Percentiles rank a stretch among this genome's conserved stretches.
Conservation (phyloP, 2,888 invertebrate species). For the Cheilosia pagana region DNA sequence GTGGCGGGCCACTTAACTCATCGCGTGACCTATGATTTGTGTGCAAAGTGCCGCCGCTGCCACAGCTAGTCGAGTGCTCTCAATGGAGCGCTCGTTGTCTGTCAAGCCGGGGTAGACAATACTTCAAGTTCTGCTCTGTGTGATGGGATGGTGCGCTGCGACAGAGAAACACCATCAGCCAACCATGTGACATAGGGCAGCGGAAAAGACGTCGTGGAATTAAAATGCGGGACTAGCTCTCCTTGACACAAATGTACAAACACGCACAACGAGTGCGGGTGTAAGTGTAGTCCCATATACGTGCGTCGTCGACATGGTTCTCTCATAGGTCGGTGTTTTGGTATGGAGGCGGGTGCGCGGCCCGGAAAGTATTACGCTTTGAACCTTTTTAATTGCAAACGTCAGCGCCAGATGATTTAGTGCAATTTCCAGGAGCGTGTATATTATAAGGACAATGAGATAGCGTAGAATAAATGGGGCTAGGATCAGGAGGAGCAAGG, state of each 20-base stretch:
- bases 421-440: conserved; percentile 59
- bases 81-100: conserved; percentile 22
- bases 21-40: conserved; percentile 43
- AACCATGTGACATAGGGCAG: conserved; percentile 12
- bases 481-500: conserved; percentile 8
- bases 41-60: conserved; percentile 48
- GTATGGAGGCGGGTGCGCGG: background rate
- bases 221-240: conserved; percentile 64
- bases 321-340: background rate
- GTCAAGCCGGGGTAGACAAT: conserved; percentile 59
- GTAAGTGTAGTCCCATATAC: conserved; percentile 29
- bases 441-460: conserved; percentile 29
- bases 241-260: conserved; percentile 65
- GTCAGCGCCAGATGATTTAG: conserved; percentile 72
- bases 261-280: conserved; percentile 28
- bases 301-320: conserved; percentile 19
- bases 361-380: conserved; percentile 47
- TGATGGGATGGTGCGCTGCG: conserved; percentile 18
- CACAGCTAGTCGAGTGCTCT: conserved; percentile 47
- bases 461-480: conserved; percentile 15
- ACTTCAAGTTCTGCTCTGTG: conserved; percentile 37
- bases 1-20: conserved; percentile 36
- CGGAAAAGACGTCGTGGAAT: conserved; percentile 55
- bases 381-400: conserved; percentile 73
- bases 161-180: background rate